These are phyloP conservation scores for Nephrotoma appendiculata DNA, from an alignment of 2,888 invertebrate species.

Conservation along the genomic window DNA sequence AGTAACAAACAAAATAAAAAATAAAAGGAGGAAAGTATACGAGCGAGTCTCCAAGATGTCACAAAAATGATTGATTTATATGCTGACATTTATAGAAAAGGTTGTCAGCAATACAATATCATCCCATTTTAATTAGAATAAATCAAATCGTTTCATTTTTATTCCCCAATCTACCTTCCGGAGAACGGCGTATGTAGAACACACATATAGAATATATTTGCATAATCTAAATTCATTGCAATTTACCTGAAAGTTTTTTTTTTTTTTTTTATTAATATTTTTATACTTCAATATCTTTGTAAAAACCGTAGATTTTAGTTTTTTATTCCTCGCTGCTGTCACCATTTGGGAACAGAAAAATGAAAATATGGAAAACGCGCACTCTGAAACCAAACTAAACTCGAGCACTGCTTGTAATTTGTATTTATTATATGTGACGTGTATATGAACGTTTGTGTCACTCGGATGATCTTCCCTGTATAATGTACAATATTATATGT, in stretches of 20 bases:
- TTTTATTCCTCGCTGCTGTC: not conserved
- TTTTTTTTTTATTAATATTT: too few species aligned
- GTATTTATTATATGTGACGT: not conserved
- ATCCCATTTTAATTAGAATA: not conserved
- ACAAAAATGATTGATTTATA: not conserved
- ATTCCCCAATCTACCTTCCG: not conserved
- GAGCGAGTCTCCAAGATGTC: not conserved
- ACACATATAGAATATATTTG: not conserved
- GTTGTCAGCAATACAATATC: not conserved
- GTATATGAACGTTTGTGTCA: not conserved
- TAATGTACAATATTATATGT: not conserved
- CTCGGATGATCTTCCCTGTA: not conserved
- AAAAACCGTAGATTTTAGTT: not conserved
- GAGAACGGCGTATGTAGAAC: not conserved
- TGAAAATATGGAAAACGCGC: not conserved
- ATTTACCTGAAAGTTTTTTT: not conserved
- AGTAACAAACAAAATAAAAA: not conserved
- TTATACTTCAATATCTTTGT: too few species aligned
- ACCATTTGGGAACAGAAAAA: not conserved
- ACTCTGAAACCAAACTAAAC: not conserved
- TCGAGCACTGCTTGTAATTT: not conserved
- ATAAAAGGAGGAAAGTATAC: not conserved
- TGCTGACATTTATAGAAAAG: not conserved
- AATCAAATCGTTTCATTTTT: not conserved
- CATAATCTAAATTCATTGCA: not conserved